Base-by-base conservation (phyloP, 64 coral and sea anemone genomes). In the Dendronephthya gigantea region DNA sequence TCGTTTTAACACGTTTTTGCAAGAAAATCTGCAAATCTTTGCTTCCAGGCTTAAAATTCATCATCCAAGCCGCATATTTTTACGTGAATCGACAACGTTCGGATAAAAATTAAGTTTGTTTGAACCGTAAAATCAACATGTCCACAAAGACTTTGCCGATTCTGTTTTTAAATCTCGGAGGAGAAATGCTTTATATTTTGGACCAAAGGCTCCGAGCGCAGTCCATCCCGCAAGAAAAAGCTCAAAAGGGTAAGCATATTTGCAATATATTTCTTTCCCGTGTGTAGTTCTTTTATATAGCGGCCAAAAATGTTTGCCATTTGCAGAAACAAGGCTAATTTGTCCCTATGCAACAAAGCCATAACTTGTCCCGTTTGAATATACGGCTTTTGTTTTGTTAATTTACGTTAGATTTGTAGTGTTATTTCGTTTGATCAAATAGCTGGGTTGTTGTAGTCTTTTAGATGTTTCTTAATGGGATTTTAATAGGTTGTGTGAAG, bases 111-210 rank as follows among this genome's bases (percentile, higher is more conserved):
- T 2, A 29, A 35, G 32, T 39, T 34, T 36, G 1, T 15, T 79
- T 29, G 15, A 15, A 33, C 10, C 36, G 11, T 75, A n/a, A n/a
- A n/a, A 27, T 70, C 50, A 84, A 83, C 58, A 98, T 98, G 95
- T 98, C 95, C 68, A 48, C 91, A 43, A 82, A 92, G 83, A 98
- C 95, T 58, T 39, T 98, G 27, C 95, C 95, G 4, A 93, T 98
- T 82, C 86, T 98, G 31, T 98, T 98, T 50, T 90, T 98, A 19
- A 98, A 98, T 29, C 87, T 98, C 12, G 95, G 95, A 87, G 95
- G 95, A 82, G 95, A 98, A 58, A 98, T 98, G 95, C 55, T 98
- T 27, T 98, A 98, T 83, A 98, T 98, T 86, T 47, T 98, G 23
- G 95, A 98, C 37, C 95, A 98, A 83, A 93, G 95, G 34, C 85